Conservation (phyloP, 2,888 invertebrate species). For the Mesopsocus fuscifrons region DNA sequence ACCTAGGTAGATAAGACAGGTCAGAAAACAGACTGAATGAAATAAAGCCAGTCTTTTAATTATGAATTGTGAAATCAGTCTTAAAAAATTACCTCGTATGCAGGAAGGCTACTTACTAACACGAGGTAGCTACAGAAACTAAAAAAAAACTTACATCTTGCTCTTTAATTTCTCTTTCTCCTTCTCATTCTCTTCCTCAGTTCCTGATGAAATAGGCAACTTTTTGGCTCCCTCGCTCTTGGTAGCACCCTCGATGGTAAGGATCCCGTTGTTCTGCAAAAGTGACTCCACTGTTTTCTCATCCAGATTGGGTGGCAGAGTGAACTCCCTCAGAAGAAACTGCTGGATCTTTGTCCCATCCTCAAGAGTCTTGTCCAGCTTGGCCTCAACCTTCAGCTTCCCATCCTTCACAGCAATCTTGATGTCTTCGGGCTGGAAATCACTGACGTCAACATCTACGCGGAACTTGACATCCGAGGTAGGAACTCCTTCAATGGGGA, state of each 20-base stretch:
- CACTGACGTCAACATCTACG: constrained; percentile 17
- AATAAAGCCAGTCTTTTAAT: too few species aligned
- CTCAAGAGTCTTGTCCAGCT: constrained; percentile 16
- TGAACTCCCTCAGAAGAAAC: constrained; percentile 17
- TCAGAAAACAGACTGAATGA: too few species aligned
- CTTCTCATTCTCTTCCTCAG: not conserved
- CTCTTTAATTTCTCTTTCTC: not conserved
- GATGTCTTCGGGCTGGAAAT: constrained; percentile 19
- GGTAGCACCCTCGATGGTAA: constrained; percentile 19
- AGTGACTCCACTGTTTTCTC: constrained; percentile 17
- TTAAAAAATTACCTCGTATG: too few species aligned
- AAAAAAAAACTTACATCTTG: not conserved
- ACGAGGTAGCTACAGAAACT: not conserved
- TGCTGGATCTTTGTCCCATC: constrained; percentile 18
- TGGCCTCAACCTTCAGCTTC: constrained; percentile 16
- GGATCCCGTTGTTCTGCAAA: constrained; percentile 17
- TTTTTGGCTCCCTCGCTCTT: constrained; percentile 1
- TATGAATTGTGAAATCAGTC: too few species aligned
- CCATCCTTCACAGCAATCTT: constrained; percentile 18
- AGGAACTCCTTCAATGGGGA: constrained; percentile 14
- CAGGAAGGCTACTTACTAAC: not conserved
- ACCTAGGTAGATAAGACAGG: too few species aligned
- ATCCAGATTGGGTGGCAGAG: constrained; percentile 19
- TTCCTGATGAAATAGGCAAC: not conserved
- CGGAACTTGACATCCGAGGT: constrained; percentile 14